Percentiles rank a stretch among this genome's conserved stretches.
phyloP scores from a whole-genome alignment of 2,888 invertebrate species.

The Megamerina dolium region DNA sequence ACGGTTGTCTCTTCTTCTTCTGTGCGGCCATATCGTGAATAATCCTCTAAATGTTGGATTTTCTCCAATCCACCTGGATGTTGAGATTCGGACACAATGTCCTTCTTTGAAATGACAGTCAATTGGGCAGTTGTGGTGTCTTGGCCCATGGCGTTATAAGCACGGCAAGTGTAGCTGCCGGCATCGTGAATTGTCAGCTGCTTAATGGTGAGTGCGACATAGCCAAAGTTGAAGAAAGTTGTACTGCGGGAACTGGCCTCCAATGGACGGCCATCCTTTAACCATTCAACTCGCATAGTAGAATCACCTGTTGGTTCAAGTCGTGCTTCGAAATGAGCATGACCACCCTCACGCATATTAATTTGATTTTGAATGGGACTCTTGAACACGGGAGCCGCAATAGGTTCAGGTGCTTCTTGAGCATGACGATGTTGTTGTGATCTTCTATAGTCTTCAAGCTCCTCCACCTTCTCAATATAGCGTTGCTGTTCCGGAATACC shows the following conservation, averaged over 20 bases:
- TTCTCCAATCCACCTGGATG: slow-evolving; percentile 88
- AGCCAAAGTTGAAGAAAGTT: slow-evolving; percentile 90
- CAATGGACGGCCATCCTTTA: slow-evolving; percentile 82
- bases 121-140: slow-evolving; percentile 76
- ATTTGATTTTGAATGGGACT: slow-evolving; percentile 83
- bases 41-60: slow-evolving; percentile 84
- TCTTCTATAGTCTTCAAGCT: slow-evolving; percentile 82
- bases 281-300: slow-evolving; percentile 85
- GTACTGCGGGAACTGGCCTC: slow-evolving; percentile 91
- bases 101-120: slow-evolving; percentile 77
- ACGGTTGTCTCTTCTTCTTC: slow-evolving; percentile 68
- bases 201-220: slow-evolving; percentile 89
- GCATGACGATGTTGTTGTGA: slow-evolving; percentile 70
- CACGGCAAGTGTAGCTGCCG: slow-evolving; percentile 83
- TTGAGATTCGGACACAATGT: slow-evolving; percentile 82
- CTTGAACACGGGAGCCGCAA: slow-evolving; percentile 78
- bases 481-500: slow-evolving; percentile 86
- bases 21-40: slow-evolving; percentile 62
- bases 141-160: slow-evolving; percentile 80
- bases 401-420: slow-evolving; percentile 73
- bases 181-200: slow-evolving; percentile 85
- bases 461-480: slow-evolving; percentile 87
- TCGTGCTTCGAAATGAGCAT: slow-evolving; percentile 92
- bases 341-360: slow-evolving; percentile 84
- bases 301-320: slow-evolving; percentile 90